These are phyloP conservation scores for Arizona elegans DNA, from an alignment of 2,113 vertebrate genomes.

Conservation along the genomic window DNA sequence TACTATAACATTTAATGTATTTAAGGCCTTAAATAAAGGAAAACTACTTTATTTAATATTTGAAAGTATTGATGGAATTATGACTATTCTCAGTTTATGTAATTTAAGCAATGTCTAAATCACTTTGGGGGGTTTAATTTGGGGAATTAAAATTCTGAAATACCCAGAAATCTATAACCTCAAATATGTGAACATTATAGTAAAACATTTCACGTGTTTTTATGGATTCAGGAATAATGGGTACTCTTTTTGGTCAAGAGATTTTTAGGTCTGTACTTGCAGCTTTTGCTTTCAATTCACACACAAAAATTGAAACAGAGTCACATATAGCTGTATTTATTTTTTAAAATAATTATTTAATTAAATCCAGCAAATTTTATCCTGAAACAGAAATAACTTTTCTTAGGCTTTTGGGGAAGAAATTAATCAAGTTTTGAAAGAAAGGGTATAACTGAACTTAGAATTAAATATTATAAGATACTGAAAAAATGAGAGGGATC, in stretches of 20 bases:
- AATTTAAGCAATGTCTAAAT: neutral
- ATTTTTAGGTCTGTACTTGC: neutral
- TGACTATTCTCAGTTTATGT: neutral
- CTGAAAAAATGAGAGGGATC: neutral
- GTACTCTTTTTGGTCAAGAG: neutral
- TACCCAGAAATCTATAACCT: neutral
- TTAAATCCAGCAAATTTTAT: neutral
- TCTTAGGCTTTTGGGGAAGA: neutral
- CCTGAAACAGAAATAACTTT: neutral
- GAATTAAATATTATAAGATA: neutral
- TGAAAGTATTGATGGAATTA: neutral
- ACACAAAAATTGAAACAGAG: neutral
- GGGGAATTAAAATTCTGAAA: constrained; percentile 8
- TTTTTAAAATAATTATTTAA: neutral
- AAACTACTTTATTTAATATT: neutral
- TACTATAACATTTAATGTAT: neutral
- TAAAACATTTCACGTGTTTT: neutral
- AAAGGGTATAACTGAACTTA: neutral
- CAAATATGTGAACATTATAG: neutral
- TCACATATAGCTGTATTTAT: neutral
- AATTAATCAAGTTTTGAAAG: neutral
- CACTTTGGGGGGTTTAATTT: neutral
- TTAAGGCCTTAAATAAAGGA: neutral
- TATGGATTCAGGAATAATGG: neutral
- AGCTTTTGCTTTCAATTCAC: neutral